Conservation (phyloP, 2,888 invertebrate species). For the Caenorhabditis auriculariae region DNA sequence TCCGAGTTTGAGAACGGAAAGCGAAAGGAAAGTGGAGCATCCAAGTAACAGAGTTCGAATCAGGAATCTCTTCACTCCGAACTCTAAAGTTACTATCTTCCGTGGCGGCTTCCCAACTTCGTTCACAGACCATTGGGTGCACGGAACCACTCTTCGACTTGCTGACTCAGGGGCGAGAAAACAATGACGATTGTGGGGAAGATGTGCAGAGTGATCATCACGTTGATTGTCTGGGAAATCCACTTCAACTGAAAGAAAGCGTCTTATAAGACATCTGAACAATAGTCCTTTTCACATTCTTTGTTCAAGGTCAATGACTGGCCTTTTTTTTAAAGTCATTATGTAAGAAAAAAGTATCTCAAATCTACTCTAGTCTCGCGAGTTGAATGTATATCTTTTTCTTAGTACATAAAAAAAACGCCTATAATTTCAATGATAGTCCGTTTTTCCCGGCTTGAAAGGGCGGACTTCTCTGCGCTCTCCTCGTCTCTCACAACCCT, state of each 20-base stretch:
- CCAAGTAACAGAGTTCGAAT: slow-evolving; percentile 28
- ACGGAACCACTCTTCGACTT: slow-evolving; percentile 36
- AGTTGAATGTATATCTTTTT: too few relatives aligned
- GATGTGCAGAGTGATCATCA: slow-evolving; percentile 41
- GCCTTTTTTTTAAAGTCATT: too few relatives aligned
- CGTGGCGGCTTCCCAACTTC: neutral
- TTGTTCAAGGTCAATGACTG: neutral
- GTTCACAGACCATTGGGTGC: slow-evolving; percentile 28
- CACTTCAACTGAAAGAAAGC: slow-evolving; percentile 30
- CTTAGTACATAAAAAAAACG: too few relatives aligned
- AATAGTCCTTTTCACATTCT: neutral
- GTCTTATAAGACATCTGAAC: neutral
- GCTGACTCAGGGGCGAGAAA: slow-evolving; percentile 36
- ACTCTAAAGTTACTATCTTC: slow-evolving; percentile 22
- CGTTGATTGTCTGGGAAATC: slow-evolving; percentile 37
- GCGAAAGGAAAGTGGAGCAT: slow-evolving; percentile 25
- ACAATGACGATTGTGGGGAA: slow-evolving; percentile 38
- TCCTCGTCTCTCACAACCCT: too few relatives aligned
- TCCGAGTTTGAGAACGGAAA: slow-evolving; percentile 41
- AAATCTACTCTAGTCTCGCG: too few relatives aligned
- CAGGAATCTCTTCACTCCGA: slow-evolving; percentile 34
- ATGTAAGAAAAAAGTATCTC: too few relatives aligned
- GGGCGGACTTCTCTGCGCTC: too few relatives aligned
- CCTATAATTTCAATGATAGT: too few relatives aligned
- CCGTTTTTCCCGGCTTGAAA: too few relatives aligned